Percentiles rank a stretch among this genome's conserved stretches.
Evolutionary conservation across 2,113 vertebrate genomes (phyloP).

Genomic region (Megaleporinus macrocephalus): DNA sequence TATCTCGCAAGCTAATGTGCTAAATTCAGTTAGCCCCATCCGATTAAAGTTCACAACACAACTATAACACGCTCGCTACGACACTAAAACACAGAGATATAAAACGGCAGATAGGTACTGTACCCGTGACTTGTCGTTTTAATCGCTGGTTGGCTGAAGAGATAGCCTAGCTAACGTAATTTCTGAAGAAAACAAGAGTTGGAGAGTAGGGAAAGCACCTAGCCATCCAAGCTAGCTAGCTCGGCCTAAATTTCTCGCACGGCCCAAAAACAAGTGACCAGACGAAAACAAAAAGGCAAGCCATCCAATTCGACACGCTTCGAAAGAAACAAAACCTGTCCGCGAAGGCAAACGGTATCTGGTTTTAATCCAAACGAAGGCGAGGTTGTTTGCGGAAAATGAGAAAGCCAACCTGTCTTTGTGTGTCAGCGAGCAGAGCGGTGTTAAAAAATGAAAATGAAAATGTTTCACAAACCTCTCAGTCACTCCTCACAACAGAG

Average conservation of each 20-base stretch:
- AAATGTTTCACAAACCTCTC: constrained; percentile 58
- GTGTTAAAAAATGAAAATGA: constrained; percentile 40
- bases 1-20: constrained; percentile 23
- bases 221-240: constrained; percentile 46
- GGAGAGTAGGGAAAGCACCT: neutral
- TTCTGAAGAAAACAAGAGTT: constrained; percentile 25
- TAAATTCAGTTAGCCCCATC: constrained; percentile 30
- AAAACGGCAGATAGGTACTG: neutral
- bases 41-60: constrained; percentile 11
- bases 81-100: neutral
- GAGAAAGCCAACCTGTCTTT: constrained; percentile 42
- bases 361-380: neutral
- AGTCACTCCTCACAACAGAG: constrained; percentile 49
- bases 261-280: constrained; percentile 53
- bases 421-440: constrained; percentile 51
- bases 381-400: neutral
- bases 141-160: too few species aligned
- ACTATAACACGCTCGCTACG: neutral
- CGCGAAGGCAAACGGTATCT: neutral
- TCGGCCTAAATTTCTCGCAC: constrained; percentile 54
- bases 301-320: constrained; percentile 5
- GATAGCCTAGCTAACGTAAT: neutral
- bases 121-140: neutral
- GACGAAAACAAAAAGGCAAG: constrained; percentile 47
- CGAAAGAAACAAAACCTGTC: constrained; percentile 2